Evolutionary conservation across 2,113 vertebrate genomes (phyloP).

Genomic region (Cygnus atratus): DNA sequence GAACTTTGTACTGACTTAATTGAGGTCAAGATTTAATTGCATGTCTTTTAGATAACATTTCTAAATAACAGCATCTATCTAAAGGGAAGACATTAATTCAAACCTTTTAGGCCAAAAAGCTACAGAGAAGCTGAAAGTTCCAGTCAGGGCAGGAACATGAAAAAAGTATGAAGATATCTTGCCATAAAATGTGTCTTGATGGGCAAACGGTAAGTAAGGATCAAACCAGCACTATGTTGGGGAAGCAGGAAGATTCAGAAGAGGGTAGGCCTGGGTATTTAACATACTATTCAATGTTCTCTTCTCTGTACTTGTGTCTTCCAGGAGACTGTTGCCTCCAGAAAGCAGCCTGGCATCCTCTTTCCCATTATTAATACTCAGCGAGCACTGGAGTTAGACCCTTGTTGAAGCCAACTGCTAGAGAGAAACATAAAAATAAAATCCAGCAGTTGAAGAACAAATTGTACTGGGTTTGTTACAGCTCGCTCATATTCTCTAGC

Average conservation of each 20-base stretch:
- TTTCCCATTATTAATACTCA: background rate
- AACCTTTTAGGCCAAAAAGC: background rate
- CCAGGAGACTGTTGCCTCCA: background rate
- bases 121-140: constrained; percentile 7
- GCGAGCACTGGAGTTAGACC: background rate
- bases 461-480: background rate
- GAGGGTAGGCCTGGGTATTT: background rate
- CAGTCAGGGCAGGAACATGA: background rate
- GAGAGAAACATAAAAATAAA: background rate
- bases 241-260: background rate
- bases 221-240: background rate
- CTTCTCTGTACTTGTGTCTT: background rate
- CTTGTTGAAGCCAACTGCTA: background rate
- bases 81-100: constrained; percentile 8
- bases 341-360: background rate
- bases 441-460: background rate
- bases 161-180: background rate
- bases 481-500: background rate
- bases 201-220: background rate
- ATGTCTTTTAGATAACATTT: constrained; percentile 22
- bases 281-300: background rate
- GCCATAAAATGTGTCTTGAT: background rate
- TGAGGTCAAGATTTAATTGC: constrained; percentile 36
- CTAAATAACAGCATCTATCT: background rate
- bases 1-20: background rate